These are phyloP conservation scores for Euproctis similis DNA, from an alignment of 2,888 invertebrate species.

Conservation along the genomic window DNA sequence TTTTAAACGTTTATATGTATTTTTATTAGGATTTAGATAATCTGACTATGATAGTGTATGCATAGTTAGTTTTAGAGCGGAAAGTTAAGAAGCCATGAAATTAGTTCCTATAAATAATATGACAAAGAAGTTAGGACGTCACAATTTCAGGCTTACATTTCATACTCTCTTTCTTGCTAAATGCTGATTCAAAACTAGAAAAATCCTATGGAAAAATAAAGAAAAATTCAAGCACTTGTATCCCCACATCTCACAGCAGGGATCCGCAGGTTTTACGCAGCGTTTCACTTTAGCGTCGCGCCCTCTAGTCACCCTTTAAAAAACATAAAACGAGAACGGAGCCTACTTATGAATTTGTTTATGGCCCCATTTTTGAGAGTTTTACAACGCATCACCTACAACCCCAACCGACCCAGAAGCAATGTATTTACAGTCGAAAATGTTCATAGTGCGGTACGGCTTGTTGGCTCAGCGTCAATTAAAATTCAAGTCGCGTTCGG, in stretches of 20 bases:
- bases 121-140: too few relatives aligned
- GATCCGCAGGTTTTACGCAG: constrained; percentile 57
- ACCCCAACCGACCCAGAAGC: constrained; percentile 41
- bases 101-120: too few relatives aligned
- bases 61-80: too few relatives aligned
- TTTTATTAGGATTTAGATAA: too few relatives aligned
- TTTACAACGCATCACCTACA: constrained; percentile 22
- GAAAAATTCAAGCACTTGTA: constrained; percentile 18
- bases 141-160: too few relatives aligned
- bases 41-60: too few relatives aligned
- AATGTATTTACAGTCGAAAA: constrained; percentile 46
- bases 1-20: too few relatives aligned
- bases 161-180: too few relatives aligned
- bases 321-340: constrained; percentile 63
- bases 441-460: constrained; percentile 37
- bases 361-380: constrained; percentile 58
- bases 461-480: constrained; percentile 69
- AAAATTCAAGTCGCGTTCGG: constrained; percentile 76
- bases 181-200: too few relatives aligned
- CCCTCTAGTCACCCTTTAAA: constrained; percentile 60
- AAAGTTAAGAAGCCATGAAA: too few relatives aligned
- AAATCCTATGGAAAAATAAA: constrained; percentile 15
- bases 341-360: constrained; percentile 76
- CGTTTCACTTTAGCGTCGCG: constrained; percentile 62
- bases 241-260: constrained; percentile 50